Conservation (phyloP, 2,113 vertebrate genomes). For the Chlamydotis undulata region DNA sequence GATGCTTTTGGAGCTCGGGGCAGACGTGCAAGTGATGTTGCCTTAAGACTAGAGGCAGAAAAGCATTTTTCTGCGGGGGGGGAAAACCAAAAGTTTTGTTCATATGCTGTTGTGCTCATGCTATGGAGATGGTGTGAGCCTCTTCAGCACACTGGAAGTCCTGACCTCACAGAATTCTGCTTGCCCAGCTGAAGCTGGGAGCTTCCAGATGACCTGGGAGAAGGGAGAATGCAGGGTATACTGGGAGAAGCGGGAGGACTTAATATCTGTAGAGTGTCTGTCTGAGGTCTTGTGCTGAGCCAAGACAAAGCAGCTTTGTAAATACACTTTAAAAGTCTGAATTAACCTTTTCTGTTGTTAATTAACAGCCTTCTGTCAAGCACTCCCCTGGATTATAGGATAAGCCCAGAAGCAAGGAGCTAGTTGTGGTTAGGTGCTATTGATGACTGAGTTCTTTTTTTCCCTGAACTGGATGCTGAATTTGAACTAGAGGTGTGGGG, state of each 20-base stretch:
- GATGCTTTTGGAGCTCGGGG: not conserved
- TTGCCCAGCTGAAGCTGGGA: not conserved
- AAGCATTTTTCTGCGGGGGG: not conserved
- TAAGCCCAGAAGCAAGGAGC: not conserved
- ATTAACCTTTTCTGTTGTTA: not conserved
- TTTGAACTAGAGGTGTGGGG: not conserved
- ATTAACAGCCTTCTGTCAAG: not conserved
- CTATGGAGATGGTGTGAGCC: not conserved
- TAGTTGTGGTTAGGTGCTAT: not conserved
- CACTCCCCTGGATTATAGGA: not conserved
- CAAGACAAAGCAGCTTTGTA: not conserved
- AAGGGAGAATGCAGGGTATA: not conserved
- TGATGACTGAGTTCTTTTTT: not conserved
- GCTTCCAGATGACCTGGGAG: not conserved
- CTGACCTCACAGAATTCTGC: not conserved
- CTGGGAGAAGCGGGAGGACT: not conserved
- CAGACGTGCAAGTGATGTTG: not conserved
- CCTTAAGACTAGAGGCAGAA: not conserved
- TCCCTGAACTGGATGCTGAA: not conserved
- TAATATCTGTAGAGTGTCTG: not conserved
- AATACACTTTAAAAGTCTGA: not conserved
- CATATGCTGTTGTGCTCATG: rapidly evolving
- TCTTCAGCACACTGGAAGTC: not conserved
- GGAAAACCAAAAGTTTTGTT: not conserved
- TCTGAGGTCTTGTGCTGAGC: not conserved